Conservation (phyloP, 2,797 vertebrate genomes). For the Mormyrops attenuatus region DNA sequence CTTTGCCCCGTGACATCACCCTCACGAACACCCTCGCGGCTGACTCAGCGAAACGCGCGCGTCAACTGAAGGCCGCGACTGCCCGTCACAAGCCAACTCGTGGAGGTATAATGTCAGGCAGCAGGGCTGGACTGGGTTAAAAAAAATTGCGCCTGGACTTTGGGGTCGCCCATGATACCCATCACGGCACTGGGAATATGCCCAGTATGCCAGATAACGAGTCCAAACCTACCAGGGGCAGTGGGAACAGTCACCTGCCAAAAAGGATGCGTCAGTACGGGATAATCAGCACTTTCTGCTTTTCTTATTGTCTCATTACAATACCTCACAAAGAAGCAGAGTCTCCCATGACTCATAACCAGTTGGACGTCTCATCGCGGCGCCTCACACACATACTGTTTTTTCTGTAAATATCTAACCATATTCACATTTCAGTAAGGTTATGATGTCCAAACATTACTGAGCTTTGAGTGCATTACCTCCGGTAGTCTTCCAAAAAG, state of each 20-base stretch:
- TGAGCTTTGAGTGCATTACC: background rate
- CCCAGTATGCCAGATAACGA: background rate
- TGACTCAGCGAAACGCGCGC: slow-evolving; percentile 10
- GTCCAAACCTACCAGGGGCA: background rate
- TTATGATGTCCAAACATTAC: background rate
- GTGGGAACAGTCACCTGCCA: background rate
- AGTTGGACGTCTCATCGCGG: background rate
- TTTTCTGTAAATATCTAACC: background rate
- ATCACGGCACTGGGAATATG: background rate
- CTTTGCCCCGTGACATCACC: slow-evolving; percentile 19
- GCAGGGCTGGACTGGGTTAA: background rate
- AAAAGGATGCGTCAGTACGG: background rate
- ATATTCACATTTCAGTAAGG: background rate
- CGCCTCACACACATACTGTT: background rate
- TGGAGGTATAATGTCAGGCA: background rate
- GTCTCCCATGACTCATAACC: background rate
- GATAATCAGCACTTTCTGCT: background rate
- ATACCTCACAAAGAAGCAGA: background rate
- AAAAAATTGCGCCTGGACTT: background rate
- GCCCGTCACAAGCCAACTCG: background rate
- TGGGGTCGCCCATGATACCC: background rate
- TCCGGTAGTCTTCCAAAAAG: background rate
- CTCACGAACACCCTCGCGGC: background rate
- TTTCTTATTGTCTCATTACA: background rate
- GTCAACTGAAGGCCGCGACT: background rate